Conservation (phyloP, 2,888 invertebrate species). For the Deilephila elpenor region DNA sequence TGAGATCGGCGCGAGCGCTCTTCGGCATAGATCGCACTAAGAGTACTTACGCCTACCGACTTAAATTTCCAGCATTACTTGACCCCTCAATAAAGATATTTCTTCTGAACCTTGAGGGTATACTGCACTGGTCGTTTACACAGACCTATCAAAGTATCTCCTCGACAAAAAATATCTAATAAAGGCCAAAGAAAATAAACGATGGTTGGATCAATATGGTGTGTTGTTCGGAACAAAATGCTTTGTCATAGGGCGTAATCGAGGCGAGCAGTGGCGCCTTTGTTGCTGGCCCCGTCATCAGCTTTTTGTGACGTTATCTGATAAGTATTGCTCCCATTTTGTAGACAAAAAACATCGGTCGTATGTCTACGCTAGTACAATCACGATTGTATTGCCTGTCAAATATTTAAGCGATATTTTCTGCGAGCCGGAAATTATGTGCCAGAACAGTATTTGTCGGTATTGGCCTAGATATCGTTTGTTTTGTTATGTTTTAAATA, state of each 20-base stretch:
- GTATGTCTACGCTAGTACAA: constrained; percentile 41
- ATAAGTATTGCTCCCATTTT: constrained; percentile 83
- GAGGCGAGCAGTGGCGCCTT: constrained; percentile 82
- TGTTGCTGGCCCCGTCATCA: constrained; percentile 75
- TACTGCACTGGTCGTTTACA: constrained; percentile 52
- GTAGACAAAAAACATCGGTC: constrained; percentile 72
- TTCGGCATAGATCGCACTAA: constrained; percentile 79
- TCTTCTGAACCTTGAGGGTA: constrained; percentile 38
- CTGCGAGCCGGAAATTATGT: constrained; percentile 5
- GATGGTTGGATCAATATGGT: constrained; percentile 83
- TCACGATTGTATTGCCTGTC: constrained; percentile 30
- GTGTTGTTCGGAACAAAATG: constrained; percentile 79
- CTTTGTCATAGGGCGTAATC: constrained; percentile 84
- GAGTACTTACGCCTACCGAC: constrained; percentile 62
- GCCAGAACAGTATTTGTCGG: background rate
- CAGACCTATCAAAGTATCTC: constrained; percentile 53
- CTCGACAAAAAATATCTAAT: constrained; percentile 74
- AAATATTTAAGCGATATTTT: constrained; percentile 25
- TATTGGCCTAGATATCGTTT: background rate
- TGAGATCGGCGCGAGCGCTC: constrained; percentile 67
- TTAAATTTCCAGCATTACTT: constrained; percentile 43
- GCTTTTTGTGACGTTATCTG: constrained; percentile 81
- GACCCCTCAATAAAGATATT: constrained; percentile 38
- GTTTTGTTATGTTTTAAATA: constrained; percentile 10
- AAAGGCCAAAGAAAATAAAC: constrained; percentile 77